Percentiles rank a stretch among this genome's conserved stretches.
Evolutionary conservation across 2,888 invertebrate species (phyloP).

Genomic region (Glaucopsyche alexis): DNA sequence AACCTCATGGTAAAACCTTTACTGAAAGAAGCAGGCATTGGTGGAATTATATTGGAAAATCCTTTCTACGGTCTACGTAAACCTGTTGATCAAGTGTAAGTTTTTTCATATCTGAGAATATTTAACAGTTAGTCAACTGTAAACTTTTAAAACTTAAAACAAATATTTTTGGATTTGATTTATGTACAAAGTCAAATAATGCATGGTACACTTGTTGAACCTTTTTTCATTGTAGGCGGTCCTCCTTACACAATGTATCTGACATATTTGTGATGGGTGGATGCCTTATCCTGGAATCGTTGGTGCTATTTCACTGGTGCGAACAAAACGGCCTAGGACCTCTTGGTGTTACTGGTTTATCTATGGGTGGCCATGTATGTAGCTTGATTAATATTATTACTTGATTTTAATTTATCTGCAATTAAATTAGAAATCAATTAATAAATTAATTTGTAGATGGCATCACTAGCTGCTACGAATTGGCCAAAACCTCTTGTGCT

Average conservation of each 20-base stretch:
- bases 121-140: neutral
- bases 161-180: too few species aligned
- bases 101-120: constrained; percentile 35
- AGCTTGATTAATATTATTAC: constrained; percentile 24
- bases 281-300: constrained; percentile 94
- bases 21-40: constrained; percentile 92
- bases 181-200: neutral
- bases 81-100: constrained; percentile 91
- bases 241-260: constrained; percentile 95
- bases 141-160: too few species aligned
- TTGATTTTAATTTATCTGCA: neutral
- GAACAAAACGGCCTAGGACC: constrained; percentile 95
- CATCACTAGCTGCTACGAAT: constrained; percentile 96
- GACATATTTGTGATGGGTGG: constrained; percentile 99
- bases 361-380: constrained; percentile 98
- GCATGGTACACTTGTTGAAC: constrained; percentile 19
- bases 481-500: constrained; percentile 97
- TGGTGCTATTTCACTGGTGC: constrained; percentile 96
- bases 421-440: neutral
- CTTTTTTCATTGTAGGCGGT: constrained; percentile 81
- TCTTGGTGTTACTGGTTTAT: constrained; percentile 95
- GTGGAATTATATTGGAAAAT: constrained; percentile 96
- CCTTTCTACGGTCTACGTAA: constrained; percentile 96
- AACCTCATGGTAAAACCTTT: constrained; percentile 95
- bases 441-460: constrained; percentile 85